A percentile compares a stretch with the other conserved stretches of the same genome.
phyloP scores from a whole-genome alignment of 2,113 vertebrate genomes.

The Sinocyclocheilus rhinocerous region DNA sequence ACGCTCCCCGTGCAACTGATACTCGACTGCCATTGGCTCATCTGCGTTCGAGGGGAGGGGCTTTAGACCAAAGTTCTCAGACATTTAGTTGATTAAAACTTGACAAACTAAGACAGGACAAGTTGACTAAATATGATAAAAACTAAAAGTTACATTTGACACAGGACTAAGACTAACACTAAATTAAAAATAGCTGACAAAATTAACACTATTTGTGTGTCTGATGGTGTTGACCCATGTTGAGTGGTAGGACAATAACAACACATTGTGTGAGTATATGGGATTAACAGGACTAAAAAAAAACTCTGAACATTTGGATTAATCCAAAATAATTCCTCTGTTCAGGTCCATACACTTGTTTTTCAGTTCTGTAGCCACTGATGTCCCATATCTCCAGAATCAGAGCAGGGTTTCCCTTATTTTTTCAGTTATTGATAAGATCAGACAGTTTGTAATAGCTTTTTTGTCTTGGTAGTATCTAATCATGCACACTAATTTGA shows the following conservation, averaged over 20 bases:
- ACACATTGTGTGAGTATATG: background rate
- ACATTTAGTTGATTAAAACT: too few relatives aligned
- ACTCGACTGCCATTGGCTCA: too few relatives aligned
- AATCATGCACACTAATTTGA: constrained; percentile 5
- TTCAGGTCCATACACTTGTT: background rate
- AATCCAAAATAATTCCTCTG: background rate
- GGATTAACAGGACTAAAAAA: background rate
- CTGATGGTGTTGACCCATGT: background rate
- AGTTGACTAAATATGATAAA: too few relatives aligned
- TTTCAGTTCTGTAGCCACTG: background rate
- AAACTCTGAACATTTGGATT: background rate
- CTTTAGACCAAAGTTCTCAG: too few relatives aligned
- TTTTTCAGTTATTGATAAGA: constrained; percentile 14
- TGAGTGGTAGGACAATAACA: background rate
- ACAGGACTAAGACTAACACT: too few relatives aligned
- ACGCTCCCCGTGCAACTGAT: too few relatives aligned
- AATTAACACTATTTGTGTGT: background rate
- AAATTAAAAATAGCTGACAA: too few relatives aligned
- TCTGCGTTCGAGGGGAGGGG: too few relatives aligned
- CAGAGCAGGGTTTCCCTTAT: background rate
- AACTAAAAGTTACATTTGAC: too few relatives aligned
- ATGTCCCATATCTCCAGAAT: background rate
- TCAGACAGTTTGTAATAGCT: constrained; percentile 19
- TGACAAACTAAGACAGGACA: too few relatives aligned
- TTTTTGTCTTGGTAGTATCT: background rate